A percentile compares a stretch with the other conserved stretches of the same genome.
Conservation (phyloP, 2,797 vertebrate genomes). For the Alosa sapidissima region DNA sequence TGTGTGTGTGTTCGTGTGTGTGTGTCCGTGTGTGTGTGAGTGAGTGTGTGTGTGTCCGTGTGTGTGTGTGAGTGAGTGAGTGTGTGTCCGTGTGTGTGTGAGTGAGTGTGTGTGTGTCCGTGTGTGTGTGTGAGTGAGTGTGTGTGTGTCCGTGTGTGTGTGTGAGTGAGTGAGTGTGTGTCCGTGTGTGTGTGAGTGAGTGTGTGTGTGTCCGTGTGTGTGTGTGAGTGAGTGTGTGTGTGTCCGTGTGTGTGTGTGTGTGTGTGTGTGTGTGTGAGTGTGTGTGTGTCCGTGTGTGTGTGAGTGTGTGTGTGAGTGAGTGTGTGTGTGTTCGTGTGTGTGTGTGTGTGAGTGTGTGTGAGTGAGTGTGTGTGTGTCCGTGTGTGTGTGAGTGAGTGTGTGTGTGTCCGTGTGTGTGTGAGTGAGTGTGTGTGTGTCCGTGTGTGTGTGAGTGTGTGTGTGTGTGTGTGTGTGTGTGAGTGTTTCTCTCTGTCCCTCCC, state of each 20-base stretch:
- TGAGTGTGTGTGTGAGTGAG: background rate
- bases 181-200: too few species aligned
- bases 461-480: background rate
- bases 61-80: background rate
- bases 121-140: background rate
- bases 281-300: too few species aligned
- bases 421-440: background rate
- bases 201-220: background rate
- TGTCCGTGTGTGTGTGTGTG: too few species aligned
- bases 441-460: background rate
- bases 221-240: background rate
- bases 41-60: background rate
- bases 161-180: too few species aligned
- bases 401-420: background rate
- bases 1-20: background rate
- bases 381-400: background rate
- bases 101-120: background rate
- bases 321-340: background rate
- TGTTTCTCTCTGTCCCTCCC: conserved; percentile 23
- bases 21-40: background rate
- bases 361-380: background rate
- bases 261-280: too few species aligned
- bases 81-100: background rate
- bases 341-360: background rate
- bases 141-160: background rate